Conservation (phyloP, 2,113 vertebrate genomes). For the Phocoena phocoena region DNA sequence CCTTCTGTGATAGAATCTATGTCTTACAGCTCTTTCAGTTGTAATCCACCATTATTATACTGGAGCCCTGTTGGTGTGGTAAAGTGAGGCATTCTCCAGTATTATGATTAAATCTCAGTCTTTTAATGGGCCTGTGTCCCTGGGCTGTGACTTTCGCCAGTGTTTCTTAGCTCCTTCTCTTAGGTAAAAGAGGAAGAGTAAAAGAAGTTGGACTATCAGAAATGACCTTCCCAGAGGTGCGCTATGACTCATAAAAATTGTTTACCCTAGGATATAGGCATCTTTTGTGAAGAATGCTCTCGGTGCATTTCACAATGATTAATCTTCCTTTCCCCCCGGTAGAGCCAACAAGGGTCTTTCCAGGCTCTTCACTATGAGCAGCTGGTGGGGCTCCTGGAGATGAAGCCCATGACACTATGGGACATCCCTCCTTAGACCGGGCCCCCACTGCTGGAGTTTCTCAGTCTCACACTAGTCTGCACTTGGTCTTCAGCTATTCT, state of each 20-base stretch:
- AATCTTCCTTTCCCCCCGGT: too few relatives aligned
- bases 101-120: background rate
- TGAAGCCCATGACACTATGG: background rate
- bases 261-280: background rate
- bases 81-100: background rate
- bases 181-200: background rate
- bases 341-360: background rate
- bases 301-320: background rate
- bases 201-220: background rate
- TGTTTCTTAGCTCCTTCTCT: background rate
- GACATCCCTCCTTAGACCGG: rapidly evolving
- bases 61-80: background rate
- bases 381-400: background rate
- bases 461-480: background rate
- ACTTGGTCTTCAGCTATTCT: background rate
- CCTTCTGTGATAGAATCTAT: background rate
- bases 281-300: background rate
- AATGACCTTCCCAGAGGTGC: background rate
- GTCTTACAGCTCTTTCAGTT: background rate
- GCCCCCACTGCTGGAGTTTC: background rate
- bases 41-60: background rate
- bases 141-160: background rate
- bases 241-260: rapidly evolving
- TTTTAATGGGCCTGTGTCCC: background rate
- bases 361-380: background rate